phyloP scores from a whole-genome alignment of 64 coral and sea anemone genomes.

The Catalaphyllia jardinei region DNA sequence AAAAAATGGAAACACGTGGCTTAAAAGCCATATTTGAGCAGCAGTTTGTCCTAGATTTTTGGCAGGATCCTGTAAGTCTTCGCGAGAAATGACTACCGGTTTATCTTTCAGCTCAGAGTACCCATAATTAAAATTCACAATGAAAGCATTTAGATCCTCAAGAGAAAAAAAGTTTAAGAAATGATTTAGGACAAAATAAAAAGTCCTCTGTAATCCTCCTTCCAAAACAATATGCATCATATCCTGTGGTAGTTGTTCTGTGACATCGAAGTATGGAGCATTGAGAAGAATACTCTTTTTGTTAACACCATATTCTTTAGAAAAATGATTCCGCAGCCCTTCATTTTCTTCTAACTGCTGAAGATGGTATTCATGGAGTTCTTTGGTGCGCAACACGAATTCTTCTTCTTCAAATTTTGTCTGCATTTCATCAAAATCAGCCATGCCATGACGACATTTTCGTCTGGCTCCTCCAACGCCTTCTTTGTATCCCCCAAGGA shows the following conservation, averaged over 20 bases:
- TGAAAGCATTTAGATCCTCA: not conserved
- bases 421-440: conserved; percentile 61
- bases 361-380: conserved; percentile 18
- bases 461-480: conserved; percentile 24
- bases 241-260: conserved; percentile 49
- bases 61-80: not conserved
- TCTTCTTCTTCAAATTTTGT: conserved; percentile 25
- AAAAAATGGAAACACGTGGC: conserved; percentile 9
- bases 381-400: not conserved
- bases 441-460: conserved; percentile 52
- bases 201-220: not conserved
- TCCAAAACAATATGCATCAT: conserved; percentile 47
- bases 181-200: not conserved
- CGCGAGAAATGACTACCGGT: too few relatives aligned
- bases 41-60: conserved; percentile 2
- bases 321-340: not conserved
- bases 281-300: not conserved
- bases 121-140: not conserved
- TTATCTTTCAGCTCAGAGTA: not conserved
- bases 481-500: not conserved
- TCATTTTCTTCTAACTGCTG: conserved; percentile 27
- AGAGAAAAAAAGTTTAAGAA: too few relatives aligned
- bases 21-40: conserved; percentile 20
- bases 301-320: not conserved
- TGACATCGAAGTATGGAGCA: conserved; percentile 26